Conservation (phyloP, 2,113 vertebrate species). For the Melospiza melodia region DNA sequence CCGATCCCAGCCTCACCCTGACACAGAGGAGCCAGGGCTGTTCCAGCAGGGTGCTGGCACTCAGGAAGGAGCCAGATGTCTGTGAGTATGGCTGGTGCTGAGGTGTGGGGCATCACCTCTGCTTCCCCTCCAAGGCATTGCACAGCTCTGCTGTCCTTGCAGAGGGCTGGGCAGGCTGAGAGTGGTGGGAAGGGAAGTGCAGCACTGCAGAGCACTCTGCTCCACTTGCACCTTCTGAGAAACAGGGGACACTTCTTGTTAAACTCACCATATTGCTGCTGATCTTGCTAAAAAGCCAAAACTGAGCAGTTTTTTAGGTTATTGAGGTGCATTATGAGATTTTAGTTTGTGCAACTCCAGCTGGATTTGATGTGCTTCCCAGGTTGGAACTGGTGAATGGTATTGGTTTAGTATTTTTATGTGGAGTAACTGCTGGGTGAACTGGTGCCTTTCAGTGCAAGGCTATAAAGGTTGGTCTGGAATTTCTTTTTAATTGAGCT, state of each 20-base stretch:
- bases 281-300: not conserved
- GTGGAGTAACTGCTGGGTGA: not conserved
- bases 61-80: conserved; percentile 54
- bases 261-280: not conserved
- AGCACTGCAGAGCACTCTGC: not conserved
- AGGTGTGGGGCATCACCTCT: not conserved
- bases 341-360: not conserved
- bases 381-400: not conserved
- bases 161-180: accelerated
- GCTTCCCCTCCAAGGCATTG: accelerated
- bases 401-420: not conserved
- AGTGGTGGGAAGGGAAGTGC: not conserved
- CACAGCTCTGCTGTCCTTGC: not conserved
- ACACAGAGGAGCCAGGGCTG: not conserved
- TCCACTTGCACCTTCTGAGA: accelerated
- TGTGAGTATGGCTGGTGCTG: conserved; percentile 57
- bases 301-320: not conserved
- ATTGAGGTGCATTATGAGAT: not conserved
- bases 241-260: not conserved
- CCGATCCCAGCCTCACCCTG: not conserved
- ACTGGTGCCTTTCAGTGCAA: not conserved
- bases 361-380: not conserved
- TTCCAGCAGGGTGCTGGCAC: not conserved
- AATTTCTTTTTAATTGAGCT: not conserved
- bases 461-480: not conserved